Evolutionary conservation across 1,140 invertebrate genomes (phyloP), one percentile per base, ranked within the genome.

Genomic region (Manduca sexta): DNA sequence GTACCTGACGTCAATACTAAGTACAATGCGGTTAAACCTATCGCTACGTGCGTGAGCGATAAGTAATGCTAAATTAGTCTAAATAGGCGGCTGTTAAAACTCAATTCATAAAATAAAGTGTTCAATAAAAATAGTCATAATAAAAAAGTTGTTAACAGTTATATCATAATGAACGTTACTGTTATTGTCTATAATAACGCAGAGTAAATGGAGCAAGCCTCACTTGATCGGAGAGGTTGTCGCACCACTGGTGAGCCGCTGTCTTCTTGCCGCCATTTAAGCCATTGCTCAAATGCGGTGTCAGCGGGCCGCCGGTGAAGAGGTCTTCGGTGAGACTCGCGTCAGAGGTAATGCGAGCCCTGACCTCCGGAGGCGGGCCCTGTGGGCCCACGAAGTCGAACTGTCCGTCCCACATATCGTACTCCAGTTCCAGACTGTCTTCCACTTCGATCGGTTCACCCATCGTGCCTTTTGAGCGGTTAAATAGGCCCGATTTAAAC

Each of bases 351-450:
- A 75, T 73, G 15, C 72, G 60, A 10, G 45, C 59, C 39, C 79
- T 59, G 18, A 54, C 43, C 41, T 65, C 69, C 4, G 62, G 52
- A 1, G 64, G 68, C 7, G 76, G 71, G 3, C 66, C 78, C 59
- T 86, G 85, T n/a, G 82, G 84, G n/a, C 92, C 92, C 56, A 93
- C 88, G 74, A 94, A 94, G 80, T 94, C 92, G 74, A 95, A 95
- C 85, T 95, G 93, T 37, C 93, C 93, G 71, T 94, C 92, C 93
- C 93, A 94, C 88, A 94, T 90, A 73, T 95, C 93, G 79, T 93
- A 93, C 74, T 94, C 93, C 68, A 94, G 85, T 53, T 92, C 91
- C 49, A 89, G 84, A 59, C 87, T 89, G 63, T 90, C 86, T 59
- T 86, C 84, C 4, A 84, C 74, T 21, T 86, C 84, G 47, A 76